Base-by-base conservation (phyloP, 2,888 invertebrate genomes). In the Meiosimyza platycephala region DNA sequence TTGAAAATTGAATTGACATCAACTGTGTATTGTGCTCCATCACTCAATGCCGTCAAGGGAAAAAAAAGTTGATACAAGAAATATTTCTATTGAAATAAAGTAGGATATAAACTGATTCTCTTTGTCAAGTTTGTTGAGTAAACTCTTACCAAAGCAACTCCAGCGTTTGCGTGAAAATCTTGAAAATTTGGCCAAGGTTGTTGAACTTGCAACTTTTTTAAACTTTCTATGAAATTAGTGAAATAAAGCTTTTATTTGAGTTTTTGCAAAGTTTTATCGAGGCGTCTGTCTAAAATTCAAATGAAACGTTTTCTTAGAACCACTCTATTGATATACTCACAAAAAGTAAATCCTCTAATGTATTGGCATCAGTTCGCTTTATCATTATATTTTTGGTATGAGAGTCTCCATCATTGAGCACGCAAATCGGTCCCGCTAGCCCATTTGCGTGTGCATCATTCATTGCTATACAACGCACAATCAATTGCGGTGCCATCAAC, bases 371-470 rank as follows among this genome's bases (percentile, higher is more conserved):
- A 6, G 13, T 22, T 28, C 47, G 22, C 18, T 62, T 64, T 28
- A 70, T 22, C 73, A 74, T 74, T 15, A 74, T 48, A 7, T 74
- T 72, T 16, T 18, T 50, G 12, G 51, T 63, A 64, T 74, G 74
- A 16, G 72, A 71, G 12, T 65, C 72, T 16, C 63, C 69, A 50
- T 72, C 70, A 63, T 72, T 66, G 71, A 70, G 70, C 64, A 74
- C 74, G 47, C 72, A 74, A 67, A 74, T 67, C 54, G 72, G 64
- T 2, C 57, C 67, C 6, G 7, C 11, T 47, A 70, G 51, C 6
- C 57, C 66, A 48, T 22, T 13, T 15, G 7, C 69, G 16, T 22
- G 55, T 12, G 71, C 70, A 18, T 72, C 69, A 60, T 72, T 72
- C 62, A 71, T 55, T 15, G 57, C 50, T 40, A 70, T 11, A 28